Conservation (phyloP, 64 coral and sea anemone genomes). For the Cladopsammia gracilis region DNA sequence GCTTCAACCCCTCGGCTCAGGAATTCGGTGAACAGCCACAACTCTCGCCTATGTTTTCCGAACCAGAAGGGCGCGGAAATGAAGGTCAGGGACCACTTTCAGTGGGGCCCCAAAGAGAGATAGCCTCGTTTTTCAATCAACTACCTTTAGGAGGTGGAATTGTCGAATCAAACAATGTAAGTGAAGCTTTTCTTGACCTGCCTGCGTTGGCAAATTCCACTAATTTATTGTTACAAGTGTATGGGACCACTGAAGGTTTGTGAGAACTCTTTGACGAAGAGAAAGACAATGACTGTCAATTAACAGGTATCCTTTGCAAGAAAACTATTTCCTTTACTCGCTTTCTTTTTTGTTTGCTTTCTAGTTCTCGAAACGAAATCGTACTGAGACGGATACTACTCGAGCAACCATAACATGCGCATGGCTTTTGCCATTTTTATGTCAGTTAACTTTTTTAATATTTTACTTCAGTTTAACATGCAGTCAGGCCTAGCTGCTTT, state of each 20-base stretch:
- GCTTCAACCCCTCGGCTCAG: constrained; percentile 6
- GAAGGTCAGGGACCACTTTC: neutral
- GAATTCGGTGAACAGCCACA: neutral
- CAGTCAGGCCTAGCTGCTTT: constrained; percentile 22
- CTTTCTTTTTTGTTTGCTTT: no score
- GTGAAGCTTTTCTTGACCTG: neutral
- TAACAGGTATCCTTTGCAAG: no score
- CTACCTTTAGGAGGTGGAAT: neutral
- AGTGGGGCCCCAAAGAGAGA: neutral
- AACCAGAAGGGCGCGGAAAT: neutral
- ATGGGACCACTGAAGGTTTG: no score
- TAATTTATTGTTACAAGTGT: no score
- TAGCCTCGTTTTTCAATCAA: constrained; percentile 32
- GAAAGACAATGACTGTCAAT: no score
- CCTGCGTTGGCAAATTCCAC: neutral
- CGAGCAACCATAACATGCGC: no score
- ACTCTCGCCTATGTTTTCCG: constrained; percentile 10
- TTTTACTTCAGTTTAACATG: constrained; percentile 32
- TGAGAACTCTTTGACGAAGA: no score
- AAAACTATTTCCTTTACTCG: no score
- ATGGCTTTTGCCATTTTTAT: neutral
- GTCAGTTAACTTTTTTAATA: neutral
- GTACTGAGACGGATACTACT: no score
- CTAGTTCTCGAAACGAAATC: no score
- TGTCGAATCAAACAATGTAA: constrained; percentile 2